Conservation (phyloP, 2,888 invertebrate species). For the Alcis repandata region DNA sequence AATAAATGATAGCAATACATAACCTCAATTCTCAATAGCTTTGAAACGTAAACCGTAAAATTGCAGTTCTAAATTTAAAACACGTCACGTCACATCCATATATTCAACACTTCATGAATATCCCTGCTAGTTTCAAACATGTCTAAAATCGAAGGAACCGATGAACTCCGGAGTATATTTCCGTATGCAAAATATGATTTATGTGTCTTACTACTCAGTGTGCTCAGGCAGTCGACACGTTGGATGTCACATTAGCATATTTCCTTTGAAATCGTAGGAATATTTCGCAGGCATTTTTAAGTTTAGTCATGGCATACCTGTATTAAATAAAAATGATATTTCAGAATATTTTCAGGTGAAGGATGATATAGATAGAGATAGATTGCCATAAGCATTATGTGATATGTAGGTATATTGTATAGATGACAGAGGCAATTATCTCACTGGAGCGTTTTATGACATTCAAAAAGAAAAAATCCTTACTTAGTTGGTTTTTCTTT, state of each 20-base stretch:
- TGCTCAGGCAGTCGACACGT: constrained; percentile 52
- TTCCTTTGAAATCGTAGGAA: constrained; percentile 24
- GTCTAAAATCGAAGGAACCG: constrained; percentile 71
- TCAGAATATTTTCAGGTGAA: too few species aligned
- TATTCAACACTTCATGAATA: constrained; percentile 35
- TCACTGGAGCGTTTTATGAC: too few species aligned
- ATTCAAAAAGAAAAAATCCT: too few species aligned
- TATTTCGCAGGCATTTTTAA: constrained; percentile 14
- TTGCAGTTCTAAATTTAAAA: constrained; percentile 12
- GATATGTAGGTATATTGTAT: too few species aligned
- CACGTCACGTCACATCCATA: constrained; percentile 39
- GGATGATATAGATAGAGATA: too few species aligned
- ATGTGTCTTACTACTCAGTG: constrained; percentile 62
- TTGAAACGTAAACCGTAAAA: neutral
- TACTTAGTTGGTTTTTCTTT: too few species aligned
- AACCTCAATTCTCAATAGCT: neutral
- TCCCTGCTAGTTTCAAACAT: constrained; percentile 60
- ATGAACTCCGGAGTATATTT: constrained; percentile 69
- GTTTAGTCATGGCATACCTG: too few species aligned
- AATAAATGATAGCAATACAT: neutral
- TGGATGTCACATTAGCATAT: constrained; percentile 54
- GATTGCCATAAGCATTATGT: too few species aligned
- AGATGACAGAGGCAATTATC: too few species aligned
- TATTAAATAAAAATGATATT: too few species aligned
- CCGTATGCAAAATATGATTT: constrained; percentile 79